Evolutionary conservation across 2,888 invertebrate species (phyloP), one percentile per base, ranked within the genome.

Genomic region (Philereme transversata): DNA sequence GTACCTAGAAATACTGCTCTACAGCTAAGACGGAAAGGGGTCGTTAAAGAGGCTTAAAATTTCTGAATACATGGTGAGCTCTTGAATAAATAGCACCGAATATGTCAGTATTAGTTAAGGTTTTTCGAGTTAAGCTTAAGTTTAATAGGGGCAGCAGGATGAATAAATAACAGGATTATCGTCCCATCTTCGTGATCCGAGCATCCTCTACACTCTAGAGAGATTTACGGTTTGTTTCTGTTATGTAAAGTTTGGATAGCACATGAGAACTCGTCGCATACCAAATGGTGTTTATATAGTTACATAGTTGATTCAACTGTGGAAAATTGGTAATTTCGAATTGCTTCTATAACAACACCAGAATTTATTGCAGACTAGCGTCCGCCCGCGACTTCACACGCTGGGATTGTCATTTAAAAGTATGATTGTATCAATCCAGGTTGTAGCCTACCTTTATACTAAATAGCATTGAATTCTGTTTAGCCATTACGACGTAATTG

Each of bases 101-200:
- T 74, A 73, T 78, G 79, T 78, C 78, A 78, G 79, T 69, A 73
- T 79, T 76, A 77, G 75, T 72, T 71, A 68, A 76, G 69, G 70
- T 69, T 75, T 60, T 68, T 73, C 63, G 72, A 72, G 71, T 71
- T 75, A 79, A 80, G 77, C 77, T 77, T 75, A 66, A 70, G 71
- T 83, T 86, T 87, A 87, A 88, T 85, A 85, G 78, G 74, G 10
- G 74, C 73, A 75, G 71, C 71, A 76, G 80, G 82, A 82, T 77
- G 81, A 82, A 88, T 88, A 90, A 89, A 90, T 87, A 85, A 85
- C 78, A 72, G 83, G 86, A 88, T 90, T 88, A 90, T 88, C 86
- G 74, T 71, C 76, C 77, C 80, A 89, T 89, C 87, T 82, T 78
- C 74, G 76, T 79, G 79, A 82, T 78, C 74, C 72, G 68, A 65